Evolutionary conservation across 2,888 invertebrate species (phyloP), one percentile per base, ranked within the genome.

Genomic region (Alviniconcha strummeri): DNA sequence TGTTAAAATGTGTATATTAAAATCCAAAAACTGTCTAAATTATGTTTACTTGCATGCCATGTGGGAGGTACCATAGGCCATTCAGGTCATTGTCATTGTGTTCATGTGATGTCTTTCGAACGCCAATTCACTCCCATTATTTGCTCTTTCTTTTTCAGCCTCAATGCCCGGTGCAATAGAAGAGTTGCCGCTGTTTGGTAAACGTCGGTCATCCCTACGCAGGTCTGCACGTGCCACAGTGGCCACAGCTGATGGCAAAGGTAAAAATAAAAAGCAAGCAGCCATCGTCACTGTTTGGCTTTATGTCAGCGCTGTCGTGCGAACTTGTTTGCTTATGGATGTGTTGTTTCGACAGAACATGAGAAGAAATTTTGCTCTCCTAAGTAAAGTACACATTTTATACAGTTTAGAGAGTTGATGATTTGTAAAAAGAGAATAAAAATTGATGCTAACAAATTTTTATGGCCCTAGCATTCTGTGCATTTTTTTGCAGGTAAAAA

Each of bases 191-290:
- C 83, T 93, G 84, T 96, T 97, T 92, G 96, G 96, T 90, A 96
- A 96, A 84, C 95, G 97, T 89, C 96, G 96, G 92, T 96, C 96
- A 8, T 96, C 96, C 74, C 95, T 96, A 5, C 95, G 97, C 90
- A 95, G 97, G 85, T 97, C 97, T 0, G 97, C 97, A 0, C 95
- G 97, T 88, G 95, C 91, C 56, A 90, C 91, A 3, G 86, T 91
- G 64, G 89, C 91, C 64, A 88, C 90, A 75, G 36, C 89, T 13
- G 91, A 91, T 77, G 85, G 90, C 11, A 89, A 85, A 88, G 87
- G 91, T 90, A 84, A 86, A 85, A 0, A 36, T 36, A 36, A 36
- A 36, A 0, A 36, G 36, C 36, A 36, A 86, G 17, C 57, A 7
- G 19, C n/a, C 13, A 60, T 19, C 8, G 8, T 80, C 19, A 17